A percentile compares a stretch with the other conserved stretches of the same genome.
Conservation (phyloP, 53 echinoderm and acorn worm genomes). For the Luidia sarsii region DNA sequence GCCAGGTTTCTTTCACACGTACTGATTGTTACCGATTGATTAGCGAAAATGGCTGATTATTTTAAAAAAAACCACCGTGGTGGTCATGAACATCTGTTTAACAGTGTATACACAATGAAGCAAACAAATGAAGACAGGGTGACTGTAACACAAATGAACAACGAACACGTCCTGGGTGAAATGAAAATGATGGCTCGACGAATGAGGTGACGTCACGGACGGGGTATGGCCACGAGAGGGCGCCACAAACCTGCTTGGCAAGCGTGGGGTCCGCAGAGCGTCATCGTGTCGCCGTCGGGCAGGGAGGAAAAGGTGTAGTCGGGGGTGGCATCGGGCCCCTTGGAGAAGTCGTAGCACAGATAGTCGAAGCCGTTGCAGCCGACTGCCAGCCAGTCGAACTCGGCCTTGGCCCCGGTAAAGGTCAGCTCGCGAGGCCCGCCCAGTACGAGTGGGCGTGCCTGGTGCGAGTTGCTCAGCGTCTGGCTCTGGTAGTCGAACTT, state of each 20-base stretch:
- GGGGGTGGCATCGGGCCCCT: slow-evolving; percentile 57
- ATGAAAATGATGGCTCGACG: too few relatives aligned
- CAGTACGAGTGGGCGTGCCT: slow-evolving; percentile 40
- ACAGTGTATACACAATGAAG: too few relatives aligned
- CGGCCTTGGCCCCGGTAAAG: slow-evolving; percentile 60
- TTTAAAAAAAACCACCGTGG: too few relatives aligned
- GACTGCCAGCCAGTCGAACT: slow-evolving; percentile 76
- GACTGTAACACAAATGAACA: too few relatives aligned
- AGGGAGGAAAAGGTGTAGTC: slow-evolving; percentile 65
- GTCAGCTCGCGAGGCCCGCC: slow-evolving; percentile 52
- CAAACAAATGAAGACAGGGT: too few relatives aligned
- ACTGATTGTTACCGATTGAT: too few relatives aligned
- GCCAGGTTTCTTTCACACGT: too few relatives aligned
- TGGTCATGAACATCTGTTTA: too few relatives aligned
- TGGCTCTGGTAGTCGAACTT: slow-evolving; percentile 81
- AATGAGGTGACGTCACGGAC: too few relatives aligned
- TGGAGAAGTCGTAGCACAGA: slow-evolving; percentile 76
- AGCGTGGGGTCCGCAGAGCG: slow-evolving; percentile 60
- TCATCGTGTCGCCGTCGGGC: slow-evolving; percentile 62
- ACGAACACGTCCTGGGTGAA: too few relatives aligned
- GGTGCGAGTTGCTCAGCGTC: slow-evolving; percentile 63
- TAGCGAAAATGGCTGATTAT: too few relatives aligned
- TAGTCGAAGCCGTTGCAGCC: slow-evolving; percentile 85
- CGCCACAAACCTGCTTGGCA: slow-evolving; percentile 67
- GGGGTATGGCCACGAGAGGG: too few relatives aligned